Conservation (phyloP, 2,113 vertebrate species). For the Balaeniceps rex region DNA sequence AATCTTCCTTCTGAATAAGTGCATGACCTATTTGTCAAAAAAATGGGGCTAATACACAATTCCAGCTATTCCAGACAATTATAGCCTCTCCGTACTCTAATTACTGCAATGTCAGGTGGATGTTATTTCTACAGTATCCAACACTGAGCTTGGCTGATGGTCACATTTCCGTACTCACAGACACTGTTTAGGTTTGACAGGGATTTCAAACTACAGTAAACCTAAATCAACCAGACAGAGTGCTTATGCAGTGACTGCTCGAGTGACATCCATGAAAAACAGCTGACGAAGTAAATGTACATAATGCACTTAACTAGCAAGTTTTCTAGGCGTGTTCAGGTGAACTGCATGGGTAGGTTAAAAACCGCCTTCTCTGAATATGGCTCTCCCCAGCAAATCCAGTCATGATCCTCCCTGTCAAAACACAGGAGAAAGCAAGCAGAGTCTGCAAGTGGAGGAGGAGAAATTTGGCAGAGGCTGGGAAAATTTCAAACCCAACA, state of each 20-base stretch:
- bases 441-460: neutral
- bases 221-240: neutral
- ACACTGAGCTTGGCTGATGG: neutral
- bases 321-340: neutral
- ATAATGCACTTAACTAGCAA: neutral
- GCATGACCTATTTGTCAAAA: neutral
- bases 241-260: neutral
- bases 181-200: neutral
- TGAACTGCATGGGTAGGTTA: neutral
- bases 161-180: neutral
- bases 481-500: neutral
- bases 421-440: neutral
- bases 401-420: neutral
- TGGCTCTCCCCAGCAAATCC: neutral
- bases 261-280: neutral
- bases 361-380: neutral
- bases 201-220: slow-evolving; percentile 3
- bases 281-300: neutral
- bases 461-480: neutral
- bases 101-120: neutral
- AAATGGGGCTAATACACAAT: neutral
- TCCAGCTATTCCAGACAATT: neutral
- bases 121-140: neutral
- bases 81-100: neutral
- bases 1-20: neutral